Conservation (phyloP, 2,888 invertebrate genomes). For the Eledona agricola region DNA sequence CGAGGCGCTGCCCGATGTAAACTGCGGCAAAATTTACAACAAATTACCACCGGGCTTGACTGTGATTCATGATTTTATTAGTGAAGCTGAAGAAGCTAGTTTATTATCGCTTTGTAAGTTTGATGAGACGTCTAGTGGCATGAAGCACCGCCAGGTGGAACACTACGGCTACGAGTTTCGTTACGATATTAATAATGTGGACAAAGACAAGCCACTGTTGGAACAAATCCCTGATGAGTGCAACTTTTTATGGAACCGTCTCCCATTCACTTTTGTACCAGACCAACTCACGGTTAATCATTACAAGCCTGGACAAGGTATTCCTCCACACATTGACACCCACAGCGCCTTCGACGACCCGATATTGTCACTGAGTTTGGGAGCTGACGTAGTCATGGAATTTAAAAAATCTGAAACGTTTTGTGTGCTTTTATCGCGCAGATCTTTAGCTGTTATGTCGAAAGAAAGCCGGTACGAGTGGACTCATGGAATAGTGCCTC, state of each 20-base stretch:
- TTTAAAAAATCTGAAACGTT: constrained; percentile 74
- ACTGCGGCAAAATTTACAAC: constrained; percentile 54
- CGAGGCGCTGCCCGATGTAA: constrained; percentile 56
- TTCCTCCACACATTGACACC: constrained; percentile 95
- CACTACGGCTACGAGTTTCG: constrained; percentile 94
- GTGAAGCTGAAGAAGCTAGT: constrained; percentile 70
- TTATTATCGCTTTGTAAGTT: constrained; percentile 67
- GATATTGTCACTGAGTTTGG: constrained; percentile 86
- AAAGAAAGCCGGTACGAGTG: constrained; percentile 77
- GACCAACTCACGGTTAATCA: constrained; percentile 88
- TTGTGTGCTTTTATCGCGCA: constrained; percentile 72
- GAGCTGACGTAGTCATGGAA: constrained; percentile 87
- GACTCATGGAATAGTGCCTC: constrained; percentile 88
- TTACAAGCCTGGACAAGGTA: constrained; percentile 89
- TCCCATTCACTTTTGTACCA: constrained; percentile 64
- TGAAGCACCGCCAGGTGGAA: constrained; percentile 86
- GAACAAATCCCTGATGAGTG: constrained; percentile 77
- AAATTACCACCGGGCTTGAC: constrained; percentile 74
- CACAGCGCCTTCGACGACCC: constrained; percentile 93
- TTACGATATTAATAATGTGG: constrained; percentile 87
- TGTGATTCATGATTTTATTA: constrained; percentile 77
- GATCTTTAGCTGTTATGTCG: constrained; percentile 83
- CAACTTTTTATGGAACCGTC: constrained; percentile 69
- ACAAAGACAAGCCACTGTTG: constrained; percentile 72
- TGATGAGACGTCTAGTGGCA: constrained; percentile 62